Evolutionary conservation across 2,113 vertebrate species (phyloP).

Genomic region (Narcine bancroftii): DNA sequence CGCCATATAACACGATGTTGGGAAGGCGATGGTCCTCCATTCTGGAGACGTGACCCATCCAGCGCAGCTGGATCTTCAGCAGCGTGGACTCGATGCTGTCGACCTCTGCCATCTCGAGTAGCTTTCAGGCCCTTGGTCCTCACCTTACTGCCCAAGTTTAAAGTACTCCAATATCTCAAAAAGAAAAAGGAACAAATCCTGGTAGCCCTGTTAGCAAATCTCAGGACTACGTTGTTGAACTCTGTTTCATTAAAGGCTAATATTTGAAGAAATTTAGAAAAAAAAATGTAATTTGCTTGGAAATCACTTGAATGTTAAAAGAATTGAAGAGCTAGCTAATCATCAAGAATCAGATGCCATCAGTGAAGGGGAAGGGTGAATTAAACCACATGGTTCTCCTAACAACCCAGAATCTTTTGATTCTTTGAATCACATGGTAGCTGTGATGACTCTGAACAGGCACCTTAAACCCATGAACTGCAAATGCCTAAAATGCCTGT

Average conservation of each 20-base stretch:
- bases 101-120: too few relatives aligned
- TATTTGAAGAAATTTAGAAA: not conserved
- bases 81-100: too few relatives aligned
- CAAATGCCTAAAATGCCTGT: not conserved
- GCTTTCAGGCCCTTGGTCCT: too few relatives aligned
- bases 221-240: not conserved
- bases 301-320: not conserved
- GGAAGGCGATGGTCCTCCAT: too few relatives aligned
- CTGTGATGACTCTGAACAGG: not conserved
- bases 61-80: too few relatives aligned
- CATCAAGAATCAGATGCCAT: not conserved
- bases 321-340: not conserved
- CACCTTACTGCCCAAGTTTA: too few relatives aligned
- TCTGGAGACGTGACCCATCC: too few relatives aligned
- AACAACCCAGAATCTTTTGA: not conserved
- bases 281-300: not conserved
- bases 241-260: not conserved
- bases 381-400: not conserved
- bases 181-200: too few relatives aligned
- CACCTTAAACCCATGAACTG: not conserved
- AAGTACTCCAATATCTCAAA: too few relatives aligned
- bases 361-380: not conserved
- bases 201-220: too few relatives aligned
- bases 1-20: too few relatives aligned
- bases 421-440: not conserved